phyloP scores from a whole-genome alignment of 2,888 invertebrate genomes.

The Caenorhabditis angaria region DNA sequence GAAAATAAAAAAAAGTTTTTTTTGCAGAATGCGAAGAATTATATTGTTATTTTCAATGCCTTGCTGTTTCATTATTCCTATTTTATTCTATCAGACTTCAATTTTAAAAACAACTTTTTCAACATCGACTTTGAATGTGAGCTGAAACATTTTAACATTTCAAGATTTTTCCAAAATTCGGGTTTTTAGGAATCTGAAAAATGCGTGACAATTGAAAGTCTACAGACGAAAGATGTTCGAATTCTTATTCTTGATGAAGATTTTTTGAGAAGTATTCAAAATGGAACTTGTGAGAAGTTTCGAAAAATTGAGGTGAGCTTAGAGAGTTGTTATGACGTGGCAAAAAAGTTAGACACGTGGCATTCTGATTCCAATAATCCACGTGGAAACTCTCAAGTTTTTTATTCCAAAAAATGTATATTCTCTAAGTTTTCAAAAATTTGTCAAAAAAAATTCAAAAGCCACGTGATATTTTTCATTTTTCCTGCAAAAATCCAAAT shows the following conservation, averaged over 20 bases:
- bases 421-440: too few relatives aligned
- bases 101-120: background rate
- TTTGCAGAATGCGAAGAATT: constrained; percentile 14
- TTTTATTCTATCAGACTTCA: constrained; percentile 15
- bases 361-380: background rate
- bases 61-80: constrained; percentile 11
- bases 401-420: too few relatives aligned
- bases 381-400: background rate
- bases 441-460: background rate
- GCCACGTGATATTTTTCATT: background rate
- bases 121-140: background rate
- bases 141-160: background rate
- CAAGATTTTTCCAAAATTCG: background rate
- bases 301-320: background rate
- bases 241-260: constrained; percentile 3
- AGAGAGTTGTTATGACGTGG: background rate
- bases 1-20: too few relatives aligned
- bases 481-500: background rate
- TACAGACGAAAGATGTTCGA: background rate
- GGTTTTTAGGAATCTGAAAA: background rate
- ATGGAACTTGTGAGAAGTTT: background rate
- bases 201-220: constrained; percentile 5
- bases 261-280: background rate
- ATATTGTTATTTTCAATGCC: constrained; percentile 10
- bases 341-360: background rate